Percentiles rank a stretch among this genome's conserved stretches.
phyloP scores from a whole-genome alignment of 2,888 invertebrate genomes.

The Xanthorhoe spadicearia region DNA sequence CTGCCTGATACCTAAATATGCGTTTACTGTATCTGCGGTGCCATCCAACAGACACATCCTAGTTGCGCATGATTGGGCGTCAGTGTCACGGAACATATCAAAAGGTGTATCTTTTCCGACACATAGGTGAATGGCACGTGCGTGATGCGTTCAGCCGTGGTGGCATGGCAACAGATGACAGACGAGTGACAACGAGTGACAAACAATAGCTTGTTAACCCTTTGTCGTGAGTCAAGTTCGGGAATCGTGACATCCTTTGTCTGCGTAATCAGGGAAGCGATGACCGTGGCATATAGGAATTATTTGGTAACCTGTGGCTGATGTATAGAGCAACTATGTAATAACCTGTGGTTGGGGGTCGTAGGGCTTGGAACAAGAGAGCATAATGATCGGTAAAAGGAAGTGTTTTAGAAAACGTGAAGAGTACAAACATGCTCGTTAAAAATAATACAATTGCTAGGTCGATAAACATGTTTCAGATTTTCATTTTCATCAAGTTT shows the following conservation, averaged over 20 bases:
- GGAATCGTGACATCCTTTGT: constrained; percentile 73
- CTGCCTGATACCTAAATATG: too few species aligned
- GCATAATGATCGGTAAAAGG: constrained; percentile 9
- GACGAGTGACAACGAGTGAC: constrained; percentile 54
- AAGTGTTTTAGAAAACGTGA: background rate
- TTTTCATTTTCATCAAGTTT: too few species aligned
- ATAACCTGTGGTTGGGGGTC: constrained; percentile 19
- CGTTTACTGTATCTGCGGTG: too few species aligned
- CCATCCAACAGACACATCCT: too few species aligned
- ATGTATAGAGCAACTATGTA: constrained; percentile 44
- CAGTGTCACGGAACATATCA: too few species aligned
- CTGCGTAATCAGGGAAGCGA: constrained; percentile 69
- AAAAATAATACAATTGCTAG: background rate
- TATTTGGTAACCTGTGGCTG: background rate
- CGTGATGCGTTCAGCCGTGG: constrained; percentile 45
- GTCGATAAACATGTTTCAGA: too few species aligned
- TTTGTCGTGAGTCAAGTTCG: constrained; percentile 73
- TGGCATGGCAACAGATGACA: constrained; percentile 47
- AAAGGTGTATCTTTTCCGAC: constrained; percentile 2
- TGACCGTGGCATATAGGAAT: constrained; percentile 61
- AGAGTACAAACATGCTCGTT: background rate
- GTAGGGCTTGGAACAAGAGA: constrained; percentile 29
- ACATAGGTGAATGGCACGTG: constrained; percentile 37
- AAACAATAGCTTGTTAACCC: constrained; percentile 79
- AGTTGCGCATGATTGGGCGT: too few species aligned